Base-by-base conservation (phyloP, 2,113 vertebrate species). In the Brienomyrus longianalis region DNA sequence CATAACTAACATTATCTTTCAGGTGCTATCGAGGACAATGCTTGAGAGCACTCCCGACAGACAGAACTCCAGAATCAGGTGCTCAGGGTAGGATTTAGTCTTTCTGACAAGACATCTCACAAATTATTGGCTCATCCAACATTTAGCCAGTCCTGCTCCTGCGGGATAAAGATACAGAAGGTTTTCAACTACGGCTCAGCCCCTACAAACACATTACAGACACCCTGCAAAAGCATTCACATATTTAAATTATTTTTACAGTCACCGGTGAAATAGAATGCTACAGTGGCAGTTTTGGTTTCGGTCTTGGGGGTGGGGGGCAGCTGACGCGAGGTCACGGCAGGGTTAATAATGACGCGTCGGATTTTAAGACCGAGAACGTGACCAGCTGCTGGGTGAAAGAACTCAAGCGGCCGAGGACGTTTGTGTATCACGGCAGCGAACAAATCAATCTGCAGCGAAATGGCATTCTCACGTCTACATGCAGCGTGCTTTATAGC, bases 1-100 rank as follows among this genome's bases (percentile, higher is more conserved):
- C 92, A 94, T 94, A 95, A 94, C 95, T 95, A 95, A 95, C 94
- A 94, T 95, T 95, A 95, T 95, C 94, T 95, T 95, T 94, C 92
- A 94, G 95, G 94, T 95, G 94, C 95, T 94, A 95, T 95, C 93
- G 95, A 94, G 94, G 92, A 92, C 93, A 93, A 94, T 92, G 91
- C 93, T 92, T 92, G 93, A 94, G 94, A 94, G 93, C 94, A 93
- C 93, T 23, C 93, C 93, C 94, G 95, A 95, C 95, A 96, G 94
- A 94, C 93, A 95, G 94, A 89, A 93, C 91, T 93, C 93, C 91
- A 93, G 92, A 94, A 93, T 93, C 92, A 54, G 92, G 93, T 91
- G 94, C 95, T 92, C 92, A 91, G 92, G 94, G 92, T 94, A 93
- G 93, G 93, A 95, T 94, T 95, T 95, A 94, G 94, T 95, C 94